Percentiles rank a stretch among this genome's conserved stretches.
phyloP scores from a whole-genome alignment of 2,797 vertebrate genomes.

The Melanotaenia parkinsoni region DNA sequence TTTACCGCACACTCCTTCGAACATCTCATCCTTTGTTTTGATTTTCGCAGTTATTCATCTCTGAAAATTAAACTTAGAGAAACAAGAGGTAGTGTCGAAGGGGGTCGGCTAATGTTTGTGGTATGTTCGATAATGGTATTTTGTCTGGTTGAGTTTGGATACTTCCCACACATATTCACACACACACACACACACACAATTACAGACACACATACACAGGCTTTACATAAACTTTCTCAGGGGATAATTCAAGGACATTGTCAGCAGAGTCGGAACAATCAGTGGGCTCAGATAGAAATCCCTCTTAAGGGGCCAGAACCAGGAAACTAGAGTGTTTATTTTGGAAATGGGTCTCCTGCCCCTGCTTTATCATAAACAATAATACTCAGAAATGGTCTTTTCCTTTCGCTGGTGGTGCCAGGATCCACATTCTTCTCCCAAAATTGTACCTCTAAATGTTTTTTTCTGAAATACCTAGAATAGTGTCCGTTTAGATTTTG shows the following conservation, averaged over 20 bases:
- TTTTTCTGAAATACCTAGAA: constrained; percentile 30
- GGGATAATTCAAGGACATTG: constrained; percentile 74
- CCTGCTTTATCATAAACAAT: constrained; percentile 73
- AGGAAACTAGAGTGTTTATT: constrained; percentile 71
- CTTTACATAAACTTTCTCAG: constrained; percentile 72
- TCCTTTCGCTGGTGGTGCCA: constrained; percentile 44
- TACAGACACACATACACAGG: constrained; percentile 8
- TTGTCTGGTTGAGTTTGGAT: constrained; percentile 50
- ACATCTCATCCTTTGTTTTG: constrained; percentile 34
- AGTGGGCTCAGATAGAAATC: constrained; percentile 49
- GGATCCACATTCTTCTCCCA: constrained; percentile 53
- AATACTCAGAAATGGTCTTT: constrained; percentile 61
- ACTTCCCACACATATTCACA: constrained; percentile 61
- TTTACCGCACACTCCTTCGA: neutral
- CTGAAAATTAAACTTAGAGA: constrained; percentile 36
- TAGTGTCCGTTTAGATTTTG: constrained; percentile 32
- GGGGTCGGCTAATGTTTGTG: constrained; percentile 37
- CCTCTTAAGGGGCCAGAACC: constrained; percentile 56
- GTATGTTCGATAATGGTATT: constrained; percentile 55
- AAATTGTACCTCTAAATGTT: constrained; percentile 44
- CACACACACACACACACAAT: constrained; percentile 18
- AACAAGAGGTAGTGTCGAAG: constrained; percentile 11
- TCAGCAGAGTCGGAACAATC: constrained; percentile 61
- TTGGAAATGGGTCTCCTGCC: constrained; percentile 63
- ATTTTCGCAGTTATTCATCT: constrained; percentile 52